Conservation (phyloP, 2,888 invertebrate genomes). For the Acronicta psi region DNA sequence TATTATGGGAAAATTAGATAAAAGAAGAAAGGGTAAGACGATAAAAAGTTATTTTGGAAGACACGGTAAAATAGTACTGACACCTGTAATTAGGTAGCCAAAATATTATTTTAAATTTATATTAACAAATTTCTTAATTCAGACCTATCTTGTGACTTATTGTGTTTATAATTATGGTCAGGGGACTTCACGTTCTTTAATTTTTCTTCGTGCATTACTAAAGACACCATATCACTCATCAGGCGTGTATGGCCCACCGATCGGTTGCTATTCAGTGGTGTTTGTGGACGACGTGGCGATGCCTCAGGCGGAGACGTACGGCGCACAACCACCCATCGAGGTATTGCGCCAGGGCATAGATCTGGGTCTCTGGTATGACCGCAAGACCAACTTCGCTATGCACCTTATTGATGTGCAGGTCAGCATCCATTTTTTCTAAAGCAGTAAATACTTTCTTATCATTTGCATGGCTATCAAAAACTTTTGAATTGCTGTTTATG, state of each 20-base stretch:
- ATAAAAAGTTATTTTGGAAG: neutral
- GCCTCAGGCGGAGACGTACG: constrained; percentile 96
- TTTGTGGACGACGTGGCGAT: constrained; percentile 99
- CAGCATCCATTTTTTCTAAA: constrained; percentile 22
- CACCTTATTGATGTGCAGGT: constrained; percentile 96
- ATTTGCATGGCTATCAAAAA: too few species aligned
- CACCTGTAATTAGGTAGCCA: too few species aligned
- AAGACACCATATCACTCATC: neutral
- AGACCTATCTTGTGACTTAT: too few species aligned
- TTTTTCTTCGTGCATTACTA: too few species aligned
- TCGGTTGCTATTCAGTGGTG: constrained; percentile 96
- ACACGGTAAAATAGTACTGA: neutral
- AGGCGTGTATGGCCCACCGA: constrained; percentile 97
- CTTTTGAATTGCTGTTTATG: too few species aligned
- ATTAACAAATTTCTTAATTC: too few species aligned
- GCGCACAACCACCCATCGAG: constrained; percentile 98
- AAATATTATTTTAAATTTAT: too few species aligned
- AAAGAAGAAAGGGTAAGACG: constrained; percentile 93
- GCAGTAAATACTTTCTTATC: too few species aligned
- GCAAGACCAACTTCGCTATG: constrained; percentile 93
- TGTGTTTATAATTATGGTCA: too few species aligned
- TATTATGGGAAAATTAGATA: constrained; percentile 97
- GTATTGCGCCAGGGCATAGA: constrained; percentile 96
- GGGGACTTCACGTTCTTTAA: too few species aligned
- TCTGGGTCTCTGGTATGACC: constrained; percentile 96